Evolutionary conservation across 2,888 invertebrate species (phyloP).

Genomic region (Pseudococcus viburni): DNA sequence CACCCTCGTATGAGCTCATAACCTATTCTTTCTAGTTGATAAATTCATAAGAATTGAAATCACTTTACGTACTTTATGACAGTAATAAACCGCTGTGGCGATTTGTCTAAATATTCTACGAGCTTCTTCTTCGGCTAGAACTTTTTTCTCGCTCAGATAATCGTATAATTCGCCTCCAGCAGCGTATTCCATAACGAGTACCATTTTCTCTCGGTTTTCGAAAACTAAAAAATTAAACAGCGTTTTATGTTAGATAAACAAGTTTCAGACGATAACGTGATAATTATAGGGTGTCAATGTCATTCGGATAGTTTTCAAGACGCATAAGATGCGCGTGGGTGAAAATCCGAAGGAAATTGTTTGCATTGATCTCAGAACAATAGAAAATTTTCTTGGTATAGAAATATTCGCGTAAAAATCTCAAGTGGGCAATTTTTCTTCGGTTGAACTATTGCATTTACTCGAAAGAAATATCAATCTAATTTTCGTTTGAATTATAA

Average conservation of each 20-base stretch:
- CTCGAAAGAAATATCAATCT: background rate
- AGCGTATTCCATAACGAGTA: slow-evolving; percentile 99
- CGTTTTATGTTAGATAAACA: slow-evolving; percentile 38
- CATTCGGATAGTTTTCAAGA: background rate
- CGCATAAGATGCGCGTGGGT: slow-evolving; percentile 3
- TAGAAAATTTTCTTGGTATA: background rate
- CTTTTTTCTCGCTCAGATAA: slow-evolving; percentile 90
- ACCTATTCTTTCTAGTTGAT: slow-evolving; percentile 13
- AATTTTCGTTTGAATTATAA: background rate
- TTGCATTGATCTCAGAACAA: background rate
- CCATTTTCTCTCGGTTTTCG: slow-evolving; percentile 99
- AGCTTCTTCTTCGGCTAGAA: slow-evolving; percentile 92
- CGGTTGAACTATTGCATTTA: background rate
- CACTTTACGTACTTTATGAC: slow-evolving; percentile 81
- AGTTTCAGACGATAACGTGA: background rate
- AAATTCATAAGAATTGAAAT: background rate
- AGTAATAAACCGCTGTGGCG: slow-evolving; percentile 96
- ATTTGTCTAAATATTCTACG: slow-evolving; percentile 96
- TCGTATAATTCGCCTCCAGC: slow-evolving; percentile 98
- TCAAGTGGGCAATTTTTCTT: background rate
- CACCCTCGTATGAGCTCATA: background rate
- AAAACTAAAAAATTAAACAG: slow-evolving; percentile 81
- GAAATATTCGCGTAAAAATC: background rate
- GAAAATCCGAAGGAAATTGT: slow-evolving; percentile 1
- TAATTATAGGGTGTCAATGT: background rate